Evolutionary conservation across 1,140 invertebrate species (phyloP).

Genomic region (Ruditapes philippinarum): DNA sequence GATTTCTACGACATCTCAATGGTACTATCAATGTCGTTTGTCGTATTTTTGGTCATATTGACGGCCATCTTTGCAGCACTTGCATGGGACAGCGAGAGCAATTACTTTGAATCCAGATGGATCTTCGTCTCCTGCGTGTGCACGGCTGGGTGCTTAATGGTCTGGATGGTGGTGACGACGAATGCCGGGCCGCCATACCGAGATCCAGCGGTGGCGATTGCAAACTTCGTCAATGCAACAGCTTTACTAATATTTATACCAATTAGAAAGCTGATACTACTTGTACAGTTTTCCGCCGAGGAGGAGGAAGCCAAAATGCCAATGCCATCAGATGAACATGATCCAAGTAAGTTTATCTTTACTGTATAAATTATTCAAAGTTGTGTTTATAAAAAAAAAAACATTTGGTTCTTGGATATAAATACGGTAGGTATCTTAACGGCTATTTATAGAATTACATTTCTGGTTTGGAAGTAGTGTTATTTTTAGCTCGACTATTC

Average conservation of each 20-base stretch:
- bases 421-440: too few species aligned
- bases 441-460: too few species aligned
- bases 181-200: constrained; percentile 82
- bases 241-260: constrained; percentile 84
- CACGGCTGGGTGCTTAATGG: constrained; percentile 85
- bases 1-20: constrained; percentile 86
- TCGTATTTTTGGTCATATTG: constrained; percentile 86
- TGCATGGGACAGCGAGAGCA: constrained; percentile 85
- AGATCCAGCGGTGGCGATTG: constrained; percentile 84
- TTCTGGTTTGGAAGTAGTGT: too few species aligned
- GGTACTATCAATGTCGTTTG: constrained; percentile 87
- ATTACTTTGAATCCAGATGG: constrained; percentile 87
- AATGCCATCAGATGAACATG: constrained; percentile 49
- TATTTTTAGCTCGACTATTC: too few species aligned
- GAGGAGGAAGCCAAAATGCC: constrained; percentile 70
- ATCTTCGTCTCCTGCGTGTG: constrained; percentile 85
- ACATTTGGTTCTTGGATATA: too few species aligned
- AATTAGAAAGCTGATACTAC: constrained; percentile 85
- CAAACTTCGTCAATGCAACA: constrained; percentile 86
- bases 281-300: constrained; percentile 74
- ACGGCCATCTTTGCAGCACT: constrained; percentile 86
- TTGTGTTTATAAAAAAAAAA: too few species aligned
- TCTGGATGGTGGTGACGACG: constrained; percentile 87
- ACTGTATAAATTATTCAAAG: too few species aligned
- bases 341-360: constrained; percentile 59